Base-by-base conservation (phyloP, 23 tunicate species). In the Pegea sp. region DNA sequence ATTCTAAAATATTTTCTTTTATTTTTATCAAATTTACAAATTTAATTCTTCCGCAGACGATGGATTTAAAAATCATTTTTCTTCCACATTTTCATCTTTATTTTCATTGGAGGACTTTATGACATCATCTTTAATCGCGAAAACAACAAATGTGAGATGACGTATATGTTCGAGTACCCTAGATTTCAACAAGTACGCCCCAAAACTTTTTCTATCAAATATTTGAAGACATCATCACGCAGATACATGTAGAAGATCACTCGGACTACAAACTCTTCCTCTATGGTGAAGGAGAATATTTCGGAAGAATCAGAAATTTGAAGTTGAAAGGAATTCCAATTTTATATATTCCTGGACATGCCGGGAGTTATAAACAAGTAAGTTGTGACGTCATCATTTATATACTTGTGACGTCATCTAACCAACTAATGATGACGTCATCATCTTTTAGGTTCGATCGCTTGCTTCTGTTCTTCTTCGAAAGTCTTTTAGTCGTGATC, bases 241-340 rank as follows among this genome's bases (percentile, higher is more conserved):
- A n/a, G n/a, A n/a, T n/a, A n/a, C n/a, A n/a, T n/a, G n/a, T 53
- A 51, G 44, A 30, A 18, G 16, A 42, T 3, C 38, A 24, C 53
- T 60, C 75, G 0, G 30, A 33, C 8, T 84, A 84, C 49, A 27
- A 44, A 0, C 38, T 84, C 33, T 74, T 73, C 58, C 48, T 84
- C 49, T 84, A 84, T 63, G 95, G 84, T 16, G 95, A 84, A 63
- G 95, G 95, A 21, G 49, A 46, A 25, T 84, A 84, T 53, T 72
- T 55, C 33, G 26, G 61, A 4, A 46, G 34, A 1, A 57, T 84
- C 1, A 42, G 64, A 31, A 57, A 68, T 18, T 50, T 67, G 18
- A 44, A 84, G 8, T 29, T 73, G 18, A 22, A 84, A 33, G 95
- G 95, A 30, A 58, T 74, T 18, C 95, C 95, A 7, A 72, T 84